Evolutionary conservation across 2,888 invertebrate genomes (phyloP).

Genomic region (Drosophila monieri): DNA sequence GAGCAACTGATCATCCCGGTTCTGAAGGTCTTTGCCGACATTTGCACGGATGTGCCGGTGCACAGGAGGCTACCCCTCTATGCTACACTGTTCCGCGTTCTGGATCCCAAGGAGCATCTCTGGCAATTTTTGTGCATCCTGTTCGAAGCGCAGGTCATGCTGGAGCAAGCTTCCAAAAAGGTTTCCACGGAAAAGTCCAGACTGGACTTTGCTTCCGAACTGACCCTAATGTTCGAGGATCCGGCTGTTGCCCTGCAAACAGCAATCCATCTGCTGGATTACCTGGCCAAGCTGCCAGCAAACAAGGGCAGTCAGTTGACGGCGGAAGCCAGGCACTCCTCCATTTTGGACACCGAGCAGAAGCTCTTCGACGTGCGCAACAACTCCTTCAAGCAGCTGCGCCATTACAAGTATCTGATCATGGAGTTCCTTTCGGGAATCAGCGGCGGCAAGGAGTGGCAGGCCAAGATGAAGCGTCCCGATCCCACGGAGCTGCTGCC

Average conservation of each 20-base stretch:
- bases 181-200: constrained; percentile 83
- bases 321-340: constrained; percentile 60
- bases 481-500: constrained; percentile 86
- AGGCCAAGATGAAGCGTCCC: constrained; percentile 88
- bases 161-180: constrained; percentile 84
- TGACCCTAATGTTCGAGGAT: constrained; percentile 88
- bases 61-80: constrained; percentile 94
- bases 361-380: constrained; percentile 87
- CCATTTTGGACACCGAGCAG: constrained; percentile 57
- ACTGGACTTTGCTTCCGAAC: constrained; percentile 88
- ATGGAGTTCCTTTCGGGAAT: constrained; percentile 90
- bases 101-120: constrained; percentile 87
- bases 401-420: constrained; percentile 93
- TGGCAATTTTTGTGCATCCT: constrained; percentile 90
- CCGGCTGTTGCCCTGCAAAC: constrained; percentile 87
- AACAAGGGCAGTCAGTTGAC: constrained; percentile 84
- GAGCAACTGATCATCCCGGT: constrained; percentile 87
- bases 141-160: constrained; percentile 89
- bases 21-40: constrained; percentile 95
- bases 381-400: constrained; percentile 89
- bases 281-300: constrained; percentile 88
- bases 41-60: constrained; percentile 95
- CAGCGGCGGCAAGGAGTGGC: constrained; percentile 87
- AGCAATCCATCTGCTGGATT: constrained; percentile 88
- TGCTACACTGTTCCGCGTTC: constrained; percentile 89